Evolutionary conservation across 2,113 vertebrate genomes (phyloP).

Genomic region (Clarias magur): DNA sequence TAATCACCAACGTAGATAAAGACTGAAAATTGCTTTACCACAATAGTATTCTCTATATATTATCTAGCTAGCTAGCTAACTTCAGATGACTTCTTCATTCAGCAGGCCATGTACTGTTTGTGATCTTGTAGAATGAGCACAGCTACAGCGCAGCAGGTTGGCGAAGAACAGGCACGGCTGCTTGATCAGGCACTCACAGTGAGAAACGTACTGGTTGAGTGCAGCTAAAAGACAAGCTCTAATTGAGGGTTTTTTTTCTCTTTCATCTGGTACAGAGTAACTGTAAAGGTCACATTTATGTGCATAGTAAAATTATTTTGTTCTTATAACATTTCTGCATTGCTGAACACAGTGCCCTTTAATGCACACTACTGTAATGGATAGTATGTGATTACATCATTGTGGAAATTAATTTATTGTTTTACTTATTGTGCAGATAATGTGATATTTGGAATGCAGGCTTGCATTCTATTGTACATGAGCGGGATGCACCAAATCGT

Average conservation of each 20-base stretch:
- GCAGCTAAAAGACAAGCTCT: neutral
- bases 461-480: neutral
- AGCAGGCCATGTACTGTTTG: neutral
- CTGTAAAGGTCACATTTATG: neutral
- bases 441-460: neutral
- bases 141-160: neutral
- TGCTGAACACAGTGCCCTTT: neutral
- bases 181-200: constrained; percentile 1
- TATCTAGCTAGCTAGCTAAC: neutral
- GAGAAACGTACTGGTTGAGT: neutral
- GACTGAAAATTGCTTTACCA: neutral
- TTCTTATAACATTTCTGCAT: neutral
- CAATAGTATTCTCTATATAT: neutral
- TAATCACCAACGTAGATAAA: neutral
- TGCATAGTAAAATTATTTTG: neutral
- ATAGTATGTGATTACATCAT: neutral
- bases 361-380: neutral
- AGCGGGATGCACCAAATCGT: neutral
- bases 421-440: neutral
- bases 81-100: neutral
- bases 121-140: neutral
- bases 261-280: neutral
- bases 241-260: neutral
- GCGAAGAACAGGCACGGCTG: neutral
- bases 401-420: neutral